A percentile compares a stretch with the other conserved stretches of the same genome.
Evolutionary conservation across 2,888 invertebrate genomes (phyloP).

Genomic region (Drosophila silvestris): DNA sequence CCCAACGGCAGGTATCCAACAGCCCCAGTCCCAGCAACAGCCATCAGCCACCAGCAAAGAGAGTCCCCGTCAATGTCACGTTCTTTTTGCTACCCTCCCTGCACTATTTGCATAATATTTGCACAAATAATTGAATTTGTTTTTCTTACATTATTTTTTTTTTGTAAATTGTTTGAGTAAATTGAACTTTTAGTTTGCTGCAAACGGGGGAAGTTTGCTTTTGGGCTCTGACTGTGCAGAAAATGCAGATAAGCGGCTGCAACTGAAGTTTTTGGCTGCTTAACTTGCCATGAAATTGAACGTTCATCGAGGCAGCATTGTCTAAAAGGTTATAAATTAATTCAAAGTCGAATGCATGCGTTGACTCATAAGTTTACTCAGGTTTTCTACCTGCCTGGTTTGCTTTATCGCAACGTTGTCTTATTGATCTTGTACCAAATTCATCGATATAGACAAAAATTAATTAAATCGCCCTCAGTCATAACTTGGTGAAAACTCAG

Average conservation of each 20-base stretch:
- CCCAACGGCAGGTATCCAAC: neutral
- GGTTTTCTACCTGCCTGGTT: neutral
- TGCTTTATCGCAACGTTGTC: neutral
- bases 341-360: neutral
- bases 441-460: neutral
- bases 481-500: neutral
- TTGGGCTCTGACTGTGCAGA: slow-evolving; percentile 49
- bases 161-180: slow-evolving; percentile 46
- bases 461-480: neutral
- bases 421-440: neutral
- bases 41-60: neutral
- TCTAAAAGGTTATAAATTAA: slow-evolving; percentile 27
- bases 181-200: slow-evolving; percentile 27
- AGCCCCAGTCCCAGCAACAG: neutral
- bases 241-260: slow-evolving; percentile 65
- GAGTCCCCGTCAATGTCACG: slow-evolving; percentile 64
- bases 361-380: neutral
- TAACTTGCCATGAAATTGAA: slow-evolving; percentile 77
- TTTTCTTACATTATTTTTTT: slow-evolving; percentile 22
- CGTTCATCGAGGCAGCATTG: slow-evolving; percentile 42
- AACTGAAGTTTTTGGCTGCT: slow-evolving; percentile 70
- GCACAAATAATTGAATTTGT: slow-evolving; percentile 83
- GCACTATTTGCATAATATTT: slow-evolving; percentile 83
- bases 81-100: slow-evolving; percentile 37
- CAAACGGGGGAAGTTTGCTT: slow-evolving; percentile 34